Percentiles rank a stretch among this genome's conserved stretches.
These are phyloP conservation scores for Stegastes partitus DNA, from an alignment of 2,113 vertebrate genomes.

Conservation along the genomic window DNA sequence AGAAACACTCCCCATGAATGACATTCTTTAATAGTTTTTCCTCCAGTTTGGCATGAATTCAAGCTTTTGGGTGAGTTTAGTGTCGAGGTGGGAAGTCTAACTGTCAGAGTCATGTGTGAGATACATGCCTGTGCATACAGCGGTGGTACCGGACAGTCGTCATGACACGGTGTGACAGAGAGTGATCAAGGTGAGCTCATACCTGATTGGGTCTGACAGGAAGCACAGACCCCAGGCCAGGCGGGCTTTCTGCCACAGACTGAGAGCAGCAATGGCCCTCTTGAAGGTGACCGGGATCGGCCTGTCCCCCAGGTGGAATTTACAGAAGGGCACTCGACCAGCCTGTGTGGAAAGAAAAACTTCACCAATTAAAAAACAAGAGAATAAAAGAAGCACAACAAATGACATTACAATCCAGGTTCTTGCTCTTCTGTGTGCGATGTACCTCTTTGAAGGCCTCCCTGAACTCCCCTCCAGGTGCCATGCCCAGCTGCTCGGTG, in stretches of 20 bases:
- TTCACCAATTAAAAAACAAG: neutral
- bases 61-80: neutral
- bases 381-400: neutral
- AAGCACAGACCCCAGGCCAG: slow-evolving; percentile 98
- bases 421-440: neutral
- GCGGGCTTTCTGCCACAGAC: slow-evolving; percentile 97
- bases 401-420: neutral
- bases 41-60: neutral
- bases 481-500: slow-evolving; percentile 98
- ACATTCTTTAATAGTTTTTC: neutral
- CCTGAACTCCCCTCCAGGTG: slow-evolving; percentile 97
- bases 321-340: slow-evolving; percentile 97
- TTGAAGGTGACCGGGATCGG: slow-evolving; percentile 99
- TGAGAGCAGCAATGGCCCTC: slow-evolving; percentile 96
- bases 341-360: slow-evolving; percentile 83
- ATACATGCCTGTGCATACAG: too few species aligned
- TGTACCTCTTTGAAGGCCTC: slow-evolving; percentile 97
- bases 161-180: neutral
- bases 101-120: too few species aligned
- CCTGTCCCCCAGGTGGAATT: slow-evolving; percentile 97
- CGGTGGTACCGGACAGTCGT: neutral
- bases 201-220: slow-evolving; percentile 99
- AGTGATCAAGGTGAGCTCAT: slow-evolving; percentile 32
- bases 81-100: too few species aligned
- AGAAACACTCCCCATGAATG: too few species aligned